Conservation (phyloP, 53 echinoderm and acorn worm species). For the Mesocentrotus franciscanus region DNA sequence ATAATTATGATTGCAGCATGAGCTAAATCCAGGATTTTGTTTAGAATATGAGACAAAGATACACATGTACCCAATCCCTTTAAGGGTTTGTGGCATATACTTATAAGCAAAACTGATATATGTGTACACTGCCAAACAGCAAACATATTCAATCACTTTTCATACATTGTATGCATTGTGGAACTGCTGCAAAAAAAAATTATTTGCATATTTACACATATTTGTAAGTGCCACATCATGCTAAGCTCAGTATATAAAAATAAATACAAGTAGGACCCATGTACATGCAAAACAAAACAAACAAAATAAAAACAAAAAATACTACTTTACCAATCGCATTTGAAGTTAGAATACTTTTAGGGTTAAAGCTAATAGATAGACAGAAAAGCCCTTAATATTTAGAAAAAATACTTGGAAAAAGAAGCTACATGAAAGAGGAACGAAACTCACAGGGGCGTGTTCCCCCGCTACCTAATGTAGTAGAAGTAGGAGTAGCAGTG, state of each 20-base stretch:
- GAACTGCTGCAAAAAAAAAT: neutral
- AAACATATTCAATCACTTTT: neutral
- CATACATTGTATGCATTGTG: neutral
- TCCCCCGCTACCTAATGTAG: slow-evolving; percentile 13
- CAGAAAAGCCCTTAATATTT: too few species aligned
- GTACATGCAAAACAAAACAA: neutral
- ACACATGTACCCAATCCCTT: too few species aligned
- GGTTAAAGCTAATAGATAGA: too few species aligned
- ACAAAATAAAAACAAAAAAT: too few species aligned
- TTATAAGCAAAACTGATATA: neutral
- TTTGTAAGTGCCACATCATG: neutral
- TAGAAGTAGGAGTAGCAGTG: slow-evolving; percentile 58
- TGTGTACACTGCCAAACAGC: neutral
- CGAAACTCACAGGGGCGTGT: slow-evolving; percentile 40
- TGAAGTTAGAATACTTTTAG: too few species aligned
- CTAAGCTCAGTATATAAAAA: neutral
- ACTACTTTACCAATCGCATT: too few species aligned
- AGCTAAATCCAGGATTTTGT: too few species aligned
- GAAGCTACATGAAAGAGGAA: neutral
- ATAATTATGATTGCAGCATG: too few species aligned
- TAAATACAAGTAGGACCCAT: neutral
- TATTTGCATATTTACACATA: neutral
- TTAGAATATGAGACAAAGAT: too few species aligned
- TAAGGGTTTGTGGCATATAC: neutral
- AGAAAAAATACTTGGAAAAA: neutral